Percentiles rank a stretch among this genome's conserved stretches.
These are phyloP conservation scores for Drosophila colorata DNA, from an alignment of 2,888 invertebrate species.

Conservation along the genomic window DNA sequence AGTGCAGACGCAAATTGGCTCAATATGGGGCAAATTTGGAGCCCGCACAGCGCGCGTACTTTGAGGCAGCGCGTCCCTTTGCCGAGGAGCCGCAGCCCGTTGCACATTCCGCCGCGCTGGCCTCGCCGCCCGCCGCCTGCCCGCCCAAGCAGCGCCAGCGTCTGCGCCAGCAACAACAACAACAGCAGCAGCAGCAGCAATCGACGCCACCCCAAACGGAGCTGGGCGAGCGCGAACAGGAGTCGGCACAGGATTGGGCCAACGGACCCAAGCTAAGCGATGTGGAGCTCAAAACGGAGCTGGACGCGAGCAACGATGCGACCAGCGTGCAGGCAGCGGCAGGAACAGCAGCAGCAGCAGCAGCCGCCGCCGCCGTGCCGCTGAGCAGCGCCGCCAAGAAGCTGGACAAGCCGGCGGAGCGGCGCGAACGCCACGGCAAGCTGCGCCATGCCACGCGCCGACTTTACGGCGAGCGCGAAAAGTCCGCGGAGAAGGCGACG, in stretches of 20 bases:
- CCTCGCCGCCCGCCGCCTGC: constrained; percentile 69
- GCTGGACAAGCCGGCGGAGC: constrained; percentile 59
- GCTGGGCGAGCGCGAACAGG: constrained; percentile 20
- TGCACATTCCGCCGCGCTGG: constrained; percentile 65
- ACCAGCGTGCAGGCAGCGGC: constrained; percentile 7
- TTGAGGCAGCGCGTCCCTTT: constrained; percentile 72
- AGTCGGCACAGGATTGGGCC: constrained; percentile 53
- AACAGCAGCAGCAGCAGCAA: constrained; percentile 24
- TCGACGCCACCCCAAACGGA: constrained; percentile 19
- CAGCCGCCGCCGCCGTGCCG: constrained; percentile 14
- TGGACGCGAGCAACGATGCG: constrained; percentile 42
- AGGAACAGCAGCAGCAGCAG: not conserved
- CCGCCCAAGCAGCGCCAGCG: constrained; percentile 76
- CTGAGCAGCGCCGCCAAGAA: constrained; percentile 37
- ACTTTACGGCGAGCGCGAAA: constrained; percentile 54
- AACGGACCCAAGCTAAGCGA: constrained; percentile 29
- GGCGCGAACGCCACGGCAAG: constrained; percentile 76
- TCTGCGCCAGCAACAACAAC: constrained; percentile 59
- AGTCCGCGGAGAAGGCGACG: constrained; percentile 37
- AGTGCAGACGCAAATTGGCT: constrained; percentile 73
- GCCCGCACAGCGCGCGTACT: constrained; percentile 71
- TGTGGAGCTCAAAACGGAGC: constrained; percentile 43
- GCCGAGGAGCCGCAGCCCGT: constrained; percentile 65
- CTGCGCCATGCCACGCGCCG: constrained; percentile 70
- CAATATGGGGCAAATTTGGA: constrained; percentile 78